Percentiles rank a stretch among this genome's conserved stretches.
These are phyloP conservation scores for Callochromis pleurospilus DNA, from an alignment of 2,113 vertebrate species.

Conservation along the genomic window DNA sequence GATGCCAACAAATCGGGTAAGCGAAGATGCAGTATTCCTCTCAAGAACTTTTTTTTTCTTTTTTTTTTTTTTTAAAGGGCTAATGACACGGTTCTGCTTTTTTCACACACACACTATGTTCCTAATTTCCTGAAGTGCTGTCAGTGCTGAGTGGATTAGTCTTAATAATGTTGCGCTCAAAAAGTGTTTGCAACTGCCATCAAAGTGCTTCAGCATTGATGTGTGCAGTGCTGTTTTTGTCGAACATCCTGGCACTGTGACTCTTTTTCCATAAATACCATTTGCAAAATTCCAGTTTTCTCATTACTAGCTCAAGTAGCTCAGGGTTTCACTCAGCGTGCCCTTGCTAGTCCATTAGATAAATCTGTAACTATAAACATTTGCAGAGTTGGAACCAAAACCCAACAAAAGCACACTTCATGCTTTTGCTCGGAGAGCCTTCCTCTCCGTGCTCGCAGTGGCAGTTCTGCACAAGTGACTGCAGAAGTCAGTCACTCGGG, in stretches of 20 bases:
- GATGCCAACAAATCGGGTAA: neutral
- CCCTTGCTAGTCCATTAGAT: neutral
- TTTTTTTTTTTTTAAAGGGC: neutral
- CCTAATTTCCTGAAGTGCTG: slow-evolving; percentile 12
- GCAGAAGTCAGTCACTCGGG: neutral
- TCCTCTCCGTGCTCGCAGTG: neutral
- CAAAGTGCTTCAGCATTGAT: neutral
- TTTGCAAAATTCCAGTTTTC: neutral
- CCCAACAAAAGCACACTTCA: neutral
- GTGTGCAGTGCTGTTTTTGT: neutral
- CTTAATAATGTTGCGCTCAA: neutral
- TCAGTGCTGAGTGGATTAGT: slow-evolving; percentile 3
- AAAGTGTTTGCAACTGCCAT: slow-evolving; percentile 1
- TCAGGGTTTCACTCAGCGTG: neutral
- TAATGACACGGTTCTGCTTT: neutral
- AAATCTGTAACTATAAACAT: neutral
- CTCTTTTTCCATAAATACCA: neutral
- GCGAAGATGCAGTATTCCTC: neutral
- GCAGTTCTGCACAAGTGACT: neutral
- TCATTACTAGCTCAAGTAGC: neutral
- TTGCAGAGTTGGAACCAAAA: neutral
- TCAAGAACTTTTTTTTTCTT: neutral
- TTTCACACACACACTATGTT: neutral
- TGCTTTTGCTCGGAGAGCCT: neutral
- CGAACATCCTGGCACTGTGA: neutral